Evolutionary conservation across 2,797 vertebrate genomes (phyloP).

Genomic region (Peromyscus attwateri): DNA sequence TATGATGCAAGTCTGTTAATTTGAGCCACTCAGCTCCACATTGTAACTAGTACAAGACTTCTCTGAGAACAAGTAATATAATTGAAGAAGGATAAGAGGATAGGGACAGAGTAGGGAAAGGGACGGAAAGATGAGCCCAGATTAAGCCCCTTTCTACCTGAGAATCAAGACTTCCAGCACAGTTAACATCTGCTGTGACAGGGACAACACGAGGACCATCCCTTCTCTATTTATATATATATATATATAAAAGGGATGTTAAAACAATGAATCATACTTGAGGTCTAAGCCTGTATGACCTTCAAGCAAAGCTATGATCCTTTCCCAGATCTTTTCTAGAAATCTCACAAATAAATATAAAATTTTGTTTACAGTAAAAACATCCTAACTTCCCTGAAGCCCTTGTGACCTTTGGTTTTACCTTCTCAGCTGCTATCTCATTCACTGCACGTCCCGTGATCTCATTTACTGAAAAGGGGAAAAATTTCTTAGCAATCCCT

Average conservation of each 20-base stretch:
- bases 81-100: neutral
- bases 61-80: neutral
- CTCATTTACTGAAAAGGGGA: neutral
- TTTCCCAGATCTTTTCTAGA: constrained; percentile 1
- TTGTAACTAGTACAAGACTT: neutral
- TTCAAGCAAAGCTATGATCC: neutral
- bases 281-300: neutral
- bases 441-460: neutral
- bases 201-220: neutral
- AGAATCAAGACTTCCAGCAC: neutral
- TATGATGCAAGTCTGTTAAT: neutral
- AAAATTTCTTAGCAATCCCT: neutral
- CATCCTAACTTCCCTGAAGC: neutral
- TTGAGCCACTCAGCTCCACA: neutral
- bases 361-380: constrained; percentile 14
- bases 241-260: too few relatives aligned
- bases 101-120: too few relatives aligned
- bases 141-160: neutral
- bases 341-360: neutral
- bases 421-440: neutral
- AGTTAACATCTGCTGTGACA: neutral
- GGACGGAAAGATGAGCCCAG: too few relatives aligned
- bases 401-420: neutral
- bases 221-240: neutral
- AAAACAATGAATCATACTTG: neutral